Conservation (phyloP, 2,888 invertebrate species). For the Calameuta filiformis region DNA sequence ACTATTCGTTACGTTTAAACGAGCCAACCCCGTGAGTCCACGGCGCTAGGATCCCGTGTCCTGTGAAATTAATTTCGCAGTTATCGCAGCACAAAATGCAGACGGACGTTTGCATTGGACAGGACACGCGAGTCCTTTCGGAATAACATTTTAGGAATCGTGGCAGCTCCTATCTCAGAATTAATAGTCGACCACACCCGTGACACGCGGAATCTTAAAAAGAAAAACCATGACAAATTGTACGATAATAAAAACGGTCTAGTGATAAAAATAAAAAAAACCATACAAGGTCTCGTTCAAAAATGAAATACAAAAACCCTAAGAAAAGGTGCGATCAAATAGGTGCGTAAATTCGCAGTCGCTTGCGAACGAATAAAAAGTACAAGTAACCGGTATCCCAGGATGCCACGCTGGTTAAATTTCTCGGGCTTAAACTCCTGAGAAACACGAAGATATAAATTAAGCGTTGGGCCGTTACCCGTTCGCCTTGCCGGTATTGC, state of each 20-base stretch:
- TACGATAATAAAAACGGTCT: background rate
- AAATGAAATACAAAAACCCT: background rate
- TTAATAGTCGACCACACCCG: background rate
- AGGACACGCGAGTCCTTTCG: background rate
- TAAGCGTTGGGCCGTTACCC: slow-evolving; percentile 42
- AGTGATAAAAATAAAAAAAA: background rate
- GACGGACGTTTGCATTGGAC: background rate
- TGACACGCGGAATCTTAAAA: background rate
- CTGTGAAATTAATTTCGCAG: background rate
- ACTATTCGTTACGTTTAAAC: background rate
- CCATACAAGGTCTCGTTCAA: background rate
- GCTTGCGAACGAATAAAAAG: background rate
- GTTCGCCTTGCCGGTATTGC: slow-evolving; percentile 34
- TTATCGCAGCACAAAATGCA: background rate
- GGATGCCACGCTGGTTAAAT: background rate
- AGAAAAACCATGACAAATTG: background rate
- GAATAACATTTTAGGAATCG: background rate
- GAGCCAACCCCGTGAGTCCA: background rate
- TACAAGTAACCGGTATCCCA: background rate
- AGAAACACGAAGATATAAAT: slow-evolving; percentile 46
- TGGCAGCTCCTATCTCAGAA: background rate
- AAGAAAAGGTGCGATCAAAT: no score
- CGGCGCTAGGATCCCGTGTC: background rate
- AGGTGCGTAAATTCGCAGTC: background rate
- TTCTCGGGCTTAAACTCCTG: background rate